These are phyloP conservation scores for Melanotaenia nigrans DNA, from an alignment of 2,797 vertebrate genomes.

Conservation along the genomic window DNA sequence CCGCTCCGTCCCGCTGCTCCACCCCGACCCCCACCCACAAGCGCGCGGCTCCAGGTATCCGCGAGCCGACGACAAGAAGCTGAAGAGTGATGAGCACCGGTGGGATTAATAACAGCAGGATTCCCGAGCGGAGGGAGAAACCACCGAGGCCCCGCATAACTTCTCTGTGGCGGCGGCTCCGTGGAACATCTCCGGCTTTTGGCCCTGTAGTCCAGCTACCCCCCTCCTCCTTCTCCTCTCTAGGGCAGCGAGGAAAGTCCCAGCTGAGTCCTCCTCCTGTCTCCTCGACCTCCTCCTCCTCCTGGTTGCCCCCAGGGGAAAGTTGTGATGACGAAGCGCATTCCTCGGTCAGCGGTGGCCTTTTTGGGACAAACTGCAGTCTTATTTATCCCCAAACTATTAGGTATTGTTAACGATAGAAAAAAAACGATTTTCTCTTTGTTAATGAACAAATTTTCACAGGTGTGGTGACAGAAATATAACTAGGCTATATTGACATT, in stretches of 20 bases:
- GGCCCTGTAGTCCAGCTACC: conserved; percentile 39
- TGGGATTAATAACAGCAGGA: conserved; percentile 54
- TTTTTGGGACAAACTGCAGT: conserved; percentile 34
- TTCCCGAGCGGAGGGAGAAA: conserved; percentile 31
- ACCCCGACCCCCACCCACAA: not conserved
- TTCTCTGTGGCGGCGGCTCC: conserved; percentile 29
- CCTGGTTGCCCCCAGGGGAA: conserved; percentile 42
- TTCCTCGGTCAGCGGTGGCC: conserved; percentile 63
- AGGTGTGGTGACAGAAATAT: not conserved
- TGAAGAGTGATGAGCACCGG: conserved; percentile 68
- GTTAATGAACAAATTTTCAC: not conserved
- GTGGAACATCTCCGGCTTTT: conserved; percentile 52
- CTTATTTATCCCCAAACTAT: conserved; percentile 31
- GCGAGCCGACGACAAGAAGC: conserved; percentile 62
- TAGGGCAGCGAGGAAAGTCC: conserved; percentile 65
- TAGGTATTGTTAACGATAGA: not conserved
- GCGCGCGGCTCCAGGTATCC: conserved; percentile 33
- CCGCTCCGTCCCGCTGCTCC: conserved; percentile 30
- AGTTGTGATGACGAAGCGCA: conserved; percentile 65
- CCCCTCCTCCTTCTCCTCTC: conserved; percentile 2
- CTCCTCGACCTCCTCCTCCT: conserved; percentile 18
- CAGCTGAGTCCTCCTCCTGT: conserved; percentile 59
- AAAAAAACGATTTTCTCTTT: not conserved
- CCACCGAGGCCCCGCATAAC: conserved; percentile 60
- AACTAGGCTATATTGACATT: too few relatives aligned